Percentiles rank a stretch among this genome's conserved stretches.
These are phyloP conservation scores for Propithecus deckenii DNA, from an alignment of 2,797 vertebrate genomes.

Conservation along the genomic window DNA sequence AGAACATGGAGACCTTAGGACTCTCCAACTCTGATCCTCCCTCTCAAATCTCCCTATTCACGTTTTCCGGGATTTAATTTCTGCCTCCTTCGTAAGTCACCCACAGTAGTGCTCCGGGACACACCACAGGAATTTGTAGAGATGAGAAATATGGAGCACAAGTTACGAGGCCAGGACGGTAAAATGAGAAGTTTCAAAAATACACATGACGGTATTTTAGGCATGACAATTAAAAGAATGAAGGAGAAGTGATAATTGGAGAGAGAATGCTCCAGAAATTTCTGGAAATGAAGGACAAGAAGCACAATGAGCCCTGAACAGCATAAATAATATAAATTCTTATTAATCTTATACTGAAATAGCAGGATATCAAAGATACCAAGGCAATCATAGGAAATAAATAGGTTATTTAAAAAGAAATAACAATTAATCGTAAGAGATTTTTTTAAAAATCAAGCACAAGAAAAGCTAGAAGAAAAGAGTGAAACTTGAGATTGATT, in stretches of 20 bases:
- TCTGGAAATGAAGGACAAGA: not conserved
- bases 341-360: accelerated
- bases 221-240: not conserved
- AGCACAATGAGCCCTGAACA: not conserved
- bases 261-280: not conserved
- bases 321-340: too few relatives aligned
- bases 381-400: not conserved
- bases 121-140: too few relatives aligned
- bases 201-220: not conserved
- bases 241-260: not conserved
- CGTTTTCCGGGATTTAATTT: not conserved
- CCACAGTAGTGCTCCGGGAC: not conserved
- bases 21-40: not conserved
- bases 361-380: accelerated
- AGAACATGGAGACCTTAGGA: not conserved
- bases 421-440: not conserved
- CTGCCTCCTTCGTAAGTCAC: not conserved
- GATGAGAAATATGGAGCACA: not conserved
- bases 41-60: not conserved
- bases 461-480: not conserved
- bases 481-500: not conserved
- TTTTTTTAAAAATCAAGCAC: not conserved
- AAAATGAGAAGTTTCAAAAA: not conserved
- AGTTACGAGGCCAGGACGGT: too few relatives aligned
- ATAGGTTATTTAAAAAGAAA: not conserved